These are phyloP conservation scores for Thymelicus lineola DNA, from an alignment of 2,888 invertebrate genomes.

Conservation along the genomic window DNA sequence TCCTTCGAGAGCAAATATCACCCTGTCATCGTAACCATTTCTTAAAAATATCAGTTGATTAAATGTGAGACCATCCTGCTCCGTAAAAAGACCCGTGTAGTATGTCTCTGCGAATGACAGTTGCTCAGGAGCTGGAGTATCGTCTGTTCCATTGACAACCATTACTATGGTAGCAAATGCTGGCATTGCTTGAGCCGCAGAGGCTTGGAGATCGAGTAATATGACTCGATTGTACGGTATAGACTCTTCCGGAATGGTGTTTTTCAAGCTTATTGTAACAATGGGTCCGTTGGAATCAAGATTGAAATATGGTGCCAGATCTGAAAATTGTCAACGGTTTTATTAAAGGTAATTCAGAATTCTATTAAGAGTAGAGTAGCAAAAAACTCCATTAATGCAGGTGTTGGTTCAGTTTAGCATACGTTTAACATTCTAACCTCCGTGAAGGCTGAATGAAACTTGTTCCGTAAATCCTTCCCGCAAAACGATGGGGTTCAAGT, in stretches of 20 bases:
- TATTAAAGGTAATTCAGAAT: not conserved
- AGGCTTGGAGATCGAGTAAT: slow-evolving; percentile 50
- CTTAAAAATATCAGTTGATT: slow-evolving; percentile 46
- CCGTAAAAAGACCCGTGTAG: slow-evolving; percentile 52
- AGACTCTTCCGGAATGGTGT: slow-evolving; percentile 45
- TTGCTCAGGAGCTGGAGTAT: slow-evolving; percentile 20
- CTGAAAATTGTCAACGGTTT: slow-evolving; percentile 43
- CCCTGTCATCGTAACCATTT: slow-evolving; percentile 48
- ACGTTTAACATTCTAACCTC: slow-evolving; percentile 45
- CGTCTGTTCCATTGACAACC: slow-evolving; percentile 38
- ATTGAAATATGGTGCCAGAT: slow-evolving; percentile 48
- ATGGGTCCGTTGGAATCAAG: slow-evolving; percentile 35
- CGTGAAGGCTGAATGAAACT: slow-evolving; percentile 50
- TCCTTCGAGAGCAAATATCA: slow-evolving; percentile 51
- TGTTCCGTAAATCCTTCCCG: slow-evolving; percentile 48
- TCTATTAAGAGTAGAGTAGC: too few relatives aligned
- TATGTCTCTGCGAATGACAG: slow-evolving; percentile 44
- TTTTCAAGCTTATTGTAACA: slow-evolving; percentile 44
- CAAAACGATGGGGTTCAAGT: slow-evolving; percentile 50
- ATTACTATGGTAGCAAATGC: slow-evolving; percentile 50
- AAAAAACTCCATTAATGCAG: too few relatives aligned
- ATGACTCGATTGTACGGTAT: slow-evolving; percentile 49
- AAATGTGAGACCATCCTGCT: slow-evolving; percentile 45
- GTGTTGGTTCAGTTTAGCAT: too few relatives aligned
- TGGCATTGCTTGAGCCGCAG: slow-evolving; percentile 47